Conservation (phyloP, 2,797 vertebrate genomes). For the Neoniphon sammara region DNA sequence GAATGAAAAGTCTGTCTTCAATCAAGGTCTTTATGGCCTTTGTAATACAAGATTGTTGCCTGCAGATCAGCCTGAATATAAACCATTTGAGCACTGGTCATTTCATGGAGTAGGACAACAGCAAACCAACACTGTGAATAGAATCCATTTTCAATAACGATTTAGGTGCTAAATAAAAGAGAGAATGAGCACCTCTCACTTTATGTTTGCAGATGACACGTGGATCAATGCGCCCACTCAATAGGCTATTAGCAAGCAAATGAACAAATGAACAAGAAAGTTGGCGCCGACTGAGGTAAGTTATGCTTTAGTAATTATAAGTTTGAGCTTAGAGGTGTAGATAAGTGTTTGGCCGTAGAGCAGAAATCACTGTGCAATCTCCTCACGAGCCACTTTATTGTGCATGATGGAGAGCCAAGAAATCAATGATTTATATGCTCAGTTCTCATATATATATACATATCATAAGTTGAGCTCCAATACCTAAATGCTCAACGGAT, state of each 20-base stretch:
- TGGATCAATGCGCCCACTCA: conserved; percentile 40
- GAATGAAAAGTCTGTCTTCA: neutral
- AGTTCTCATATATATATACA: neutral
- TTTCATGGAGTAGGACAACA: neutral
- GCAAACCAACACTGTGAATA: conserved; percentile 8
- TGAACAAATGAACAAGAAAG: conserved; percentile 33
- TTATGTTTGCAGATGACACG: conserved; percentile 47
- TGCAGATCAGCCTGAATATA: neutral
- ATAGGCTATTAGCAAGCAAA: conserved; percentile 38
- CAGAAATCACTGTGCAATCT: conserved; percentile 6
- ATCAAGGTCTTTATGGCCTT: neutral
- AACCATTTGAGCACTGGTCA: neutral
- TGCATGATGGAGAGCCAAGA: neutral
- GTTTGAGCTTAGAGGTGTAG: conserved; percentile 2
- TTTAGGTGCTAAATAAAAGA: conserved; percentile 18
- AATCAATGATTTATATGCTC: neutral
- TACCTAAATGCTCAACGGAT: neutral
- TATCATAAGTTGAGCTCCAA: neutral
- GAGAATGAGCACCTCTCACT: conserved; percentile 3
- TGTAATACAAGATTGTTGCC: neutral
- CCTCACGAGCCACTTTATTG: conserved; percentile 2
- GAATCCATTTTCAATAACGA: conserved; percentile 5
- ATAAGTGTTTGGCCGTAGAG: conserved; percentile 7
- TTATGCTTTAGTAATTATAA: conserved; percentile 37
- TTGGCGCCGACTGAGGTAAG: conserved; percentile 20